These are phyloP conservation scores for Amblyjoppa fuscipennis DNA, from an alignment of 2,888 invertebrate species.

Conservation along the genomic window DNA sequence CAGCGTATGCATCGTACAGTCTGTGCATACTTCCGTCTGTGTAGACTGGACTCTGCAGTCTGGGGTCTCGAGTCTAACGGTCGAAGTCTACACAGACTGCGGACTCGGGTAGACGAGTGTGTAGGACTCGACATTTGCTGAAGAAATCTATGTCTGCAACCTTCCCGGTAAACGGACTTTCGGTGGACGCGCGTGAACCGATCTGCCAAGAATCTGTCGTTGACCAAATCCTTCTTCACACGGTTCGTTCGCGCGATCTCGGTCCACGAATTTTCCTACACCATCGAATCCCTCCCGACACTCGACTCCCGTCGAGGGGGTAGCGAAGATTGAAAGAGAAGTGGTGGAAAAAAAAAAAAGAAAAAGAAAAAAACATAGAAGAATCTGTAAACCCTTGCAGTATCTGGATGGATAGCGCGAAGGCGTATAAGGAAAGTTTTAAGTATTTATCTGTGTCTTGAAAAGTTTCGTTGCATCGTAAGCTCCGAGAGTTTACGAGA, in stretches of 20 bases:
- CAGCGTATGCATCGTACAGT: too few relatives aligned
- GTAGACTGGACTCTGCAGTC: too few relatives aligned
- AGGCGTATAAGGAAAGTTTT: slow-evolving; percentile 65
- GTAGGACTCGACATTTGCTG: too few relatives aligned
- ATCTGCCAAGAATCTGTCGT: too few relatives aligned
- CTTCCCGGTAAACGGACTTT: too few relatives aligned
- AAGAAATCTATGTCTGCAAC: too few relatives aligned
- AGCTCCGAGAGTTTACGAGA: slow-evolving; percentile 62
- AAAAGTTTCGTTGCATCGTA: slow-evolving; percentile 64
- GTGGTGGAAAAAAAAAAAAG: slow-evolving; percentile 39
- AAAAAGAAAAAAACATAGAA: slow-evolving; percentile 37
- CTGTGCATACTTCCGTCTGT: too few relatives aligned
- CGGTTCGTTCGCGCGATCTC: slow-evolving; percentile 18
- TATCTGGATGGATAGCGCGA: slow-evolving; percentile 41
- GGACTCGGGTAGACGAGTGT: too few relatives aligned
- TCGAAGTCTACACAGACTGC: too few relatives aligned
- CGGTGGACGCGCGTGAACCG: too few relatives aligned
- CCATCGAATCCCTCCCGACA: slow-evolving; percentile 17
- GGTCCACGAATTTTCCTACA: slow-evolving; percentile 50
- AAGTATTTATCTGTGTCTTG: slow-evolving; percentile 68
- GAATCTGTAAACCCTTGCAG: slow-evolving; percentile 45
- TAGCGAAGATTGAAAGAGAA: slow-evolving; percentile 54
- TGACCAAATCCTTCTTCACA: slow-evolving; percentile 12
- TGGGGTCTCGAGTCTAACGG: too few relatives aligned
- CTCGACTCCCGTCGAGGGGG: slow-evolving; percentile 21